Percentiles rank a stretch among this genome's conserved stretches.
Evolutionary conservation across 2,888 invertebrate genomes (phyloP).

Genomic region (Ctenicera cuprea): DNA sequence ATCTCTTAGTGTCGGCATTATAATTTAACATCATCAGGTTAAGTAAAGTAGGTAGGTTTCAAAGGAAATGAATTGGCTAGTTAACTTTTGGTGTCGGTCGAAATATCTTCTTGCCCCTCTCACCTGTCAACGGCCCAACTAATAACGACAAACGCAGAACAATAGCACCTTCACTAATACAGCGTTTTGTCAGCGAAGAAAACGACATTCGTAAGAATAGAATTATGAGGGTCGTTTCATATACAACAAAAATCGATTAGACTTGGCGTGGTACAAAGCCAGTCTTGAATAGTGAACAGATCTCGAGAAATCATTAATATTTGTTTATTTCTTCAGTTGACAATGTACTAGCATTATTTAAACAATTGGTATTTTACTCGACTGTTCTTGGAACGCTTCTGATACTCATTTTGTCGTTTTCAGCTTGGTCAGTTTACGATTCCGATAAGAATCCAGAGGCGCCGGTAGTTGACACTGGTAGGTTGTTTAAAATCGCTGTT

Average conservation of each 20-base stretch:
- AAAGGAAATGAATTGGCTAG: conserved; percentile 50
- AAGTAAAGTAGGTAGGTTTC: conserved; percentile 49
- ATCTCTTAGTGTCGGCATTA: conserved; percentile 54
- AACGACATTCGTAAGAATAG: conserved; percentile 58
- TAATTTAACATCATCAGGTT: conserved; percentile 57
- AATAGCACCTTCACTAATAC: conserved; percentile 60
- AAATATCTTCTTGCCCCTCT: conserved; percentile 51
- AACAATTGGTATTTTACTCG: conserved; percentile 54
- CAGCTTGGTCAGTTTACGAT: conserved; percentile 60
- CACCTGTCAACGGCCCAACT: conserved; percentile 56
- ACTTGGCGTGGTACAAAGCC: conserved; percentile 49
- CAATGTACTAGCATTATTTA: conserved; percentile 53
- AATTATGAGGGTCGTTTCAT: conserved; percentile 63
- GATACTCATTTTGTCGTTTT: conserved; percentile 48
- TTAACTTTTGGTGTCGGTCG: conserved; percentile 51
- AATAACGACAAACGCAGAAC: conserved; percentile 59
- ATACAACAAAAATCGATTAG: conserved; percentile 64
- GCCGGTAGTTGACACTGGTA: conserved; percentile 64
- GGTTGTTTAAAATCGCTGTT: conserved; percentile 64
- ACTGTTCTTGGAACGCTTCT: conserved; percentile 53
- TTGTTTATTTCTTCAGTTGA: conserved; percentile 53
- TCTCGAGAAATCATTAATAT: conserved; percentile 62
- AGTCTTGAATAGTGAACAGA: conserved; percentile 50
- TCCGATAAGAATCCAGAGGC: conserved; percentile 64
- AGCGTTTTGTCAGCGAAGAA: conserved; percentile 59